phyloP scores from a whole-genome alignment of 2,113 vertebrate species.

The Dunckerocampus dactyliophorus region DNA sequence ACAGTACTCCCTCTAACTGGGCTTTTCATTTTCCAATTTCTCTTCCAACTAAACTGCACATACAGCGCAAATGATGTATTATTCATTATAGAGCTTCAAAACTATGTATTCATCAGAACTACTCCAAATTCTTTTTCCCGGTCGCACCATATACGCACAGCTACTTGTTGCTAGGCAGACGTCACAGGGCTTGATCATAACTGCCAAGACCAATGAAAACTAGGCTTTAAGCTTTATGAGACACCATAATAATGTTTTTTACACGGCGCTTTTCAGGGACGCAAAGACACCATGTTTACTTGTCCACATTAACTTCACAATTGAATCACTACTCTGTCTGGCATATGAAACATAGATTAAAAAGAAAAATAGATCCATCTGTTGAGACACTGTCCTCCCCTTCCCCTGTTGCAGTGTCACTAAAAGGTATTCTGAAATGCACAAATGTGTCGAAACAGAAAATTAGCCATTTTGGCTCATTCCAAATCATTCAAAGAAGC shows the following conservation, averaged over 20 bases:
- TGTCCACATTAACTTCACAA: neutral
- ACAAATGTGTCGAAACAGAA: neutral
- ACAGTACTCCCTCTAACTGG: too few relatives aligned
- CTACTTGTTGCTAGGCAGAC: too few relatives aligned
- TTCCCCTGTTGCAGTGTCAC: neutral
- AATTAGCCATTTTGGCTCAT: neutral
- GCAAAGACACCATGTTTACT: too few relatives aligned
- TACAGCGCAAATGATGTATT: neutral
- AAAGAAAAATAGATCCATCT: too few relatives aligned
- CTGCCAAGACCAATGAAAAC: too few relatives aligned
- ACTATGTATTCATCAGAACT: neutral
- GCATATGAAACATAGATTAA: neutral
- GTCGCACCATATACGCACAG: too few relatives aligned
- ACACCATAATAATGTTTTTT: neutral
- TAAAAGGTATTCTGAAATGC: neutral
- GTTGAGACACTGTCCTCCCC: too few relatives aligned
- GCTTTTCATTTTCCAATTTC: neutral
- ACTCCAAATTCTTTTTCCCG: too few relatives aligned
- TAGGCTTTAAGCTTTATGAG: neutral
- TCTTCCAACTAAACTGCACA: neutral
- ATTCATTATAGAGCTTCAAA: neutral
- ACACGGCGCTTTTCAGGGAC: neutral
- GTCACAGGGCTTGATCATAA: too few relatives aligned
- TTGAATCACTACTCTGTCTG: neutral
- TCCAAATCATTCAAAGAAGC: neutral